These are phyloP conservation scores for Lacanobia wlatinum DNA, from an alignment of 2,888 invertebrate species.

Conservation along the genomic window DNA sequence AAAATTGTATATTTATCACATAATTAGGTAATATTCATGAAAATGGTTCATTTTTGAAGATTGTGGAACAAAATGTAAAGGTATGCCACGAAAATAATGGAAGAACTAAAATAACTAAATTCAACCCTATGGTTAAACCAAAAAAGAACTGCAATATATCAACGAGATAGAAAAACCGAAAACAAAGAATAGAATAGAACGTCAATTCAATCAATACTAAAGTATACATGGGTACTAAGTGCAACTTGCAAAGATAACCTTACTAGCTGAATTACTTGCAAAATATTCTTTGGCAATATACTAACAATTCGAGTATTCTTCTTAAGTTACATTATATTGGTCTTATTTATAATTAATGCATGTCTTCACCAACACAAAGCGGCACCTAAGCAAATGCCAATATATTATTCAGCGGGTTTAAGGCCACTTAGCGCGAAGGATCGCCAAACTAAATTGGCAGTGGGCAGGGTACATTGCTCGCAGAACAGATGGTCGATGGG, in stretches of 20 bases:
- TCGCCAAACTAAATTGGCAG: no score
- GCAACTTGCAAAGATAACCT: not conserved
- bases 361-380: not conserved
- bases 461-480: no score
- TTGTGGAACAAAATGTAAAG: not conserved
- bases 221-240: not conserved
- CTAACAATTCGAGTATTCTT: conserved; percentile 30
- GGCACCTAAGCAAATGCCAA: not conserved
- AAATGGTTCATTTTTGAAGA: not conserved
- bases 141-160: not conserved
- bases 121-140: not conserved
- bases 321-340: not conserved
- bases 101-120: not conserved
- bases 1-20: conserved; percentile 16
- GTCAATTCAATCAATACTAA: not conserved
- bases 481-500: no score
- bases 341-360: not conserved
- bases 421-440: no score
- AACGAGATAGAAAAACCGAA: not conserved
- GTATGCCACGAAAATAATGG: not conserved
- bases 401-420: no score
- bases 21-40: not conserved
- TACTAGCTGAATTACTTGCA: conserved; percentile 16
- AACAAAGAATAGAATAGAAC: not conserved
- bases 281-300: conserved; percentile 26